Evolutionary conservation across 2,113 vertebrate genomes (phyloP).

Genomic region (Nothoprocta pentlandii): DNA sequence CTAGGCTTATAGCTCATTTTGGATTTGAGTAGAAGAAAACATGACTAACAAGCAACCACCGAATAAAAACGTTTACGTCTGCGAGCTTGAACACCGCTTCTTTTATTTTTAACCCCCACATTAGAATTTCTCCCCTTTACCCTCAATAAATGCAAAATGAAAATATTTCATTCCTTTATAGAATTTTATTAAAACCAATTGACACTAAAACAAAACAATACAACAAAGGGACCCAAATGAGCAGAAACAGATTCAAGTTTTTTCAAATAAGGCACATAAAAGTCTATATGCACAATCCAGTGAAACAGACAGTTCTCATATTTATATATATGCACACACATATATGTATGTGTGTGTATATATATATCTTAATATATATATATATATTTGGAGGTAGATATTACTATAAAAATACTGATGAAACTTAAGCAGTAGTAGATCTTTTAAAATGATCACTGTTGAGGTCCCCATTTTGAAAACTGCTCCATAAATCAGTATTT

Average conservation of each 20-base stretch:
- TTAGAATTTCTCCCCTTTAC: background rate
- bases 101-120: slow-evolving; percentile 26
- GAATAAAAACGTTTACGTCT: background rate
- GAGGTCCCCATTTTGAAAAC: slow-evolving; percentile 78
- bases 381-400: slow-evolving; percentile 84
- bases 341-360: slow-evolving; percentile 35
- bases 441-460: slow-evolving; percentile 76
- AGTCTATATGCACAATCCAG: slow-evolving; percentile 78
- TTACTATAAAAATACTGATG: slow-evolving; percentile 89
- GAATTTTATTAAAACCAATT: slow-evolving; percentile 70
- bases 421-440: slow-evolving; percentile 80
- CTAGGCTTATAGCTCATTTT: no score
- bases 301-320: slow-evolving; percentile 78
- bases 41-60: slow-evolving; percentile 15
- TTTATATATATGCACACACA: slow-evolving; percentile 68
- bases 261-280: slow-evolving; percentile 85
- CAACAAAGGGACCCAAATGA: slow-evolving; percentile 66
- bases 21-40: no score
- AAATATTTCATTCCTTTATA: slow-evolving; percentile 21
- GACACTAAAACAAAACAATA: slow-evolving; percentile 73
- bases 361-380: slow-evolving; percentile 80
- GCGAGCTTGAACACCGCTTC: background rate
- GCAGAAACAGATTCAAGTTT: slow-evolving; percentile 69
- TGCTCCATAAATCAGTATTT: slow-evolving; percentile 72
- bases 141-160: background rate